A percentile compares a stretch with the other conserved stretches of the same genome.
These are phyloP conservation scores for Lasioglossum zephyrum DNA, from an alignment of 2,888 invertebrate species.

Conservation along the genomic window DNA sequence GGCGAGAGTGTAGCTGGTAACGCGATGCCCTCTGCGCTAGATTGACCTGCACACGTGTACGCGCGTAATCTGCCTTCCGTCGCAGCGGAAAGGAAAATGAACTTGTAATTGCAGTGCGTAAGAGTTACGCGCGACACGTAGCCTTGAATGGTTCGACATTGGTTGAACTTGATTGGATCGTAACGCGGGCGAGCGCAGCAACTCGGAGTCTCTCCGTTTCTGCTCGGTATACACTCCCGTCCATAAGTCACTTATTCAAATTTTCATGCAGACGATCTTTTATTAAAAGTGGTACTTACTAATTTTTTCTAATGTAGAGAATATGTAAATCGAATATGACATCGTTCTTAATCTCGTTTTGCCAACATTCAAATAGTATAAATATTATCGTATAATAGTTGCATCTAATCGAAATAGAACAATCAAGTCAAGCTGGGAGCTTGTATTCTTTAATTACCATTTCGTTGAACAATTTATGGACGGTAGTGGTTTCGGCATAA, in stretches of 20 bases:
- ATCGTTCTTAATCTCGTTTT: no score
- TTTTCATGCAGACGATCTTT: no score
- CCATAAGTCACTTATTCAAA: no score
- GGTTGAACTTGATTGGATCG: not conserved
- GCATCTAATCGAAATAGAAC: no score
- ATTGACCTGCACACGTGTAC: not conserved
- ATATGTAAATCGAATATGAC: no score
- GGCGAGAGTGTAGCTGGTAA: not conserved
- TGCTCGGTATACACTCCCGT: not conserved
- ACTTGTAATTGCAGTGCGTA: not conserved
- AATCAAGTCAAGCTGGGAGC: no score
- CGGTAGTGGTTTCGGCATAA: not conserved
- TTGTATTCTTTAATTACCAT: no score
- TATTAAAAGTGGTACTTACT: no score
- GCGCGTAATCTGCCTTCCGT: not conserved
- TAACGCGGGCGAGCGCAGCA: not conserved
- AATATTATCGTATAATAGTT: no score
- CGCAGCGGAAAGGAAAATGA: not conserved
- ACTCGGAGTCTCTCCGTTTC: not conserved
- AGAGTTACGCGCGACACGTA: not conserved
- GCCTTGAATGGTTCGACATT: not conserved
- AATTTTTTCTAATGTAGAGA: no score
- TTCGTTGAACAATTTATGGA: no score
- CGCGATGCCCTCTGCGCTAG: not conserved
- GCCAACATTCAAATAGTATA: no score